Evolutionary conservation across 2,888 invertebrate species (phyloP).

Genomic region (Pseudolycoriella hygida): DNA sequence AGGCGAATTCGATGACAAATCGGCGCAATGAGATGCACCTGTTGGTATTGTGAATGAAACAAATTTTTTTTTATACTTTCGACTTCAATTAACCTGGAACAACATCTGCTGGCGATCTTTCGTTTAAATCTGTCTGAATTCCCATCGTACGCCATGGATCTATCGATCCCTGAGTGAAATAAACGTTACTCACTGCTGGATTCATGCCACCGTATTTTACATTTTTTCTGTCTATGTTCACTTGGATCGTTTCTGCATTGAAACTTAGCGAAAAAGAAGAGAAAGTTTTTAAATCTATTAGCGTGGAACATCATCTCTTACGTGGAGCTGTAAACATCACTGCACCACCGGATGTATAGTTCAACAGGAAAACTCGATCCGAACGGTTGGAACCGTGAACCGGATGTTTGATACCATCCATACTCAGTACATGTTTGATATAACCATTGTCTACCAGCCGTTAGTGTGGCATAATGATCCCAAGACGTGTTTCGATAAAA

Average conservation of each 20-base stretch:
- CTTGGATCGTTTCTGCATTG: neutral
- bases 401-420: slow-evolving; percentile 66
- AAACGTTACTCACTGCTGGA: slow-evolving; percentile 31
- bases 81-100: slow-evolving; percentile 16
- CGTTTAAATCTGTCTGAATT: slow-evolving; percentile 20
- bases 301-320: too few species aligned
- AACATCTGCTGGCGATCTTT: slow-evolving; percentile 13
- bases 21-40: slow-evolving; percentile 21
- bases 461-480: neutral
- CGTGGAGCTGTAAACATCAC: slow-evolving; percentile 2
- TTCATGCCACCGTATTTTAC: slow-evolving; percentile 29
- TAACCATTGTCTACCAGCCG: slow-evolving; percentile 42
- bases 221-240: slow-evolving; percentile 25
- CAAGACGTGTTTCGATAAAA: neutral
- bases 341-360: slow-evolving; percentile 13
- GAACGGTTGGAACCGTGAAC: slow-evolving; percentile 37
- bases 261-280: slow-evolving; percentile 2
- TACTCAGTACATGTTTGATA: slow-evolving; percentile 78
- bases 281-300: too few species aligned
- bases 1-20: slow-evolving; percentile 18
- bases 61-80: too few species aligned
- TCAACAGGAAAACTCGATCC: slow-evolving; percentile 21
- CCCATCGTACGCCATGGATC: slow-evolving; percentile 40
- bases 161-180: slow-evolving; percentile 34
- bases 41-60: neutral